A percentile compares a stretch with the other conserved stretches of the same genome.
These are phyloP conservation scores for Netelia fuscicornis DNA, from an alignment of 2,888 invertebrate species.

Conservation along the genomic window DNA sequence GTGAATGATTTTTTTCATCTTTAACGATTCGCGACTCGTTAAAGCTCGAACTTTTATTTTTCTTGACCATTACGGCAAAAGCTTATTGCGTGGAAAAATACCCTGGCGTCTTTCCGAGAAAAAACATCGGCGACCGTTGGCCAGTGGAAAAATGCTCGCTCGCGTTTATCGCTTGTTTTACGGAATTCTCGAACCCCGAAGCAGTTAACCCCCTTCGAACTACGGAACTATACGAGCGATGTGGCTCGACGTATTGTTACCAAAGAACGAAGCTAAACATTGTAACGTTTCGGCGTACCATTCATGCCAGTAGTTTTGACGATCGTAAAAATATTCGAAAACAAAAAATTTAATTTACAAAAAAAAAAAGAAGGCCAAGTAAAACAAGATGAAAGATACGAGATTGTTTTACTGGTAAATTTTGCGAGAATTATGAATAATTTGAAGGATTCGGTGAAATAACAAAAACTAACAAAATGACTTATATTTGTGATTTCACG, in stretches of 20 bases:
- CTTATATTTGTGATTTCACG: constrained; percentile 2
- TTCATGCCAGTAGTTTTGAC: background rate
- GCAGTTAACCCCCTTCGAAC: constrained; percentile 49
- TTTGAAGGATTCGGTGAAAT: too few relatives aligned
- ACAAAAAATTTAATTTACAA: background rate
- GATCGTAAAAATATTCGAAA: background rate
- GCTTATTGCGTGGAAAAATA: constrained; percentile 2
- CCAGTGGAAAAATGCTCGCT: constrained; percentile 10
- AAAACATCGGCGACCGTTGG: constrained; percentile 5
- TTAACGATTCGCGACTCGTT: too few relatives aligned
- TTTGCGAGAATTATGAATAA: too few relatives aligned
- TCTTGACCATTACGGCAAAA: background rate
- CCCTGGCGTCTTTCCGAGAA: constrained; percentile 25
- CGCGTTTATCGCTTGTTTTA: constrained; percentile 48
- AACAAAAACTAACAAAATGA: too few relatives aligned
- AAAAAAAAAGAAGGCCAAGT: background rate
- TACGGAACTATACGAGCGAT: background rate
- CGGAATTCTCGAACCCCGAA: constrained; percentile 15
- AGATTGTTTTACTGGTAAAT: too few relatives aligned
- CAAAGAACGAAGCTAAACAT: background rate
- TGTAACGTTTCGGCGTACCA: background rate
- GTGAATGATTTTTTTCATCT: too few relatives aligned
- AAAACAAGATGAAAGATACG: background rate
- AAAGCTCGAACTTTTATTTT: too few relatives aligned
- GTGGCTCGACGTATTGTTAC: background rate